These are phyloP conservation scores for Hozukius guyotensis DNA, from an alignment of 2,797 vertebrate species.

Conservation along the genomic window DNA sequence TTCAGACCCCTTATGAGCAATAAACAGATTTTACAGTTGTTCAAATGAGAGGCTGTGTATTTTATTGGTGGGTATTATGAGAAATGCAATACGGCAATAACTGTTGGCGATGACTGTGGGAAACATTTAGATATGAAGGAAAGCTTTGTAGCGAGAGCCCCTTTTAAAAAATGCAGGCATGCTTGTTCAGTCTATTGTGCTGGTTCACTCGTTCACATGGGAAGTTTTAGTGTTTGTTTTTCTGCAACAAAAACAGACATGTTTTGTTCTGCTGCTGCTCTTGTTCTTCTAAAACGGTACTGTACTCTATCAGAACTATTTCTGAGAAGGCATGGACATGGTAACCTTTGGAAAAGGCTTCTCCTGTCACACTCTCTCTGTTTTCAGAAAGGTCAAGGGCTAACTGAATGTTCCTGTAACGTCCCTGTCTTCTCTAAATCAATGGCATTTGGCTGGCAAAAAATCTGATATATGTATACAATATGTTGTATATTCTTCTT, in stretches of 20 bases:
- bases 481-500: neutral
- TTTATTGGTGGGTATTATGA: conserved; percentile 32
- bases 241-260: conserved; percentile 21
- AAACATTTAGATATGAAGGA: conserved; percentile 42
- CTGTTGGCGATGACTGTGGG: conserved; percentile 36
- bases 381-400: neutral
- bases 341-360: conserved; percentile 57
- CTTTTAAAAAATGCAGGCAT: conserved; percentile 28
- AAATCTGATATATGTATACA: neutral
- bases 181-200: conserved; percentile 28
- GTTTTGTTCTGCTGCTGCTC: conserved; percentile 39
- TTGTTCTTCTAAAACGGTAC: conserved; percentile 20
- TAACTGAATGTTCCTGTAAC: conserved; percentile 17
- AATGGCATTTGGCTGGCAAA: conserved; percentile 1
- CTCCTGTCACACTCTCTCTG: conserved; percentile 36
- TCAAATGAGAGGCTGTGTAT: conserved; percentile 4
- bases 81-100: conserved; percentile 37
- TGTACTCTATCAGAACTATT: conserved; percentile 18
- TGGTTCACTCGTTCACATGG: conserved; percentile 44
- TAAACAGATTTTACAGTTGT: conserved; percentile 5
- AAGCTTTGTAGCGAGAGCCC: conserved; percentile 33
- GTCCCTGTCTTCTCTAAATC: conserved; percentile 1
- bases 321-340: conserved; percentile 13
- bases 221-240: conserved; percentile 36
- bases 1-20: conserved; percentile 9